Evolutionary conservation across 2,797 vertebrate genomes (phyloP).

Genomic region (Moxostoma hubbsi): DNA sequence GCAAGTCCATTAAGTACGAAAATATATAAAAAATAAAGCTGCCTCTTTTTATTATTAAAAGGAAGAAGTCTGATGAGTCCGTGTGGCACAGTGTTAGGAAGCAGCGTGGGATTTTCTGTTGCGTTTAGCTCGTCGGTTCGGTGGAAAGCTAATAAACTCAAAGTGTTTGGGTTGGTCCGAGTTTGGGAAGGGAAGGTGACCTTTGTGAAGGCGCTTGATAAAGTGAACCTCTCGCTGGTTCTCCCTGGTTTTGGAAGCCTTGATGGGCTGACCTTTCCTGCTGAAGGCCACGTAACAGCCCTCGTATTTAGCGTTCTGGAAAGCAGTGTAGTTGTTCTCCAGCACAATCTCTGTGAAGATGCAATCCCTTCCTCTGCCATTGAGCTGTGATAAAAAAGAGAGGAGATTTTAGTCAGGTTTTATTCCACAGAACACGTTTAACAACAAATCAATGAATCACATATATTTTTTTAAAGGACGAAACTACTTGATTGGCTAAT

Average conservation of each 20-base stretch:
- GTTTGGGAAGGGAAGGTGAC: conserved; percentile 87
- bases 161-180: conserved; percentile 85
- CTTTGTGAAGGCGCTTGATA: conserved; percentile 91
- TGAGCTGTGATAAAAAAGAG: conserved; percentile 72
- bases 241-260: conserved; percentile 86
- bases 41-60: conserved; percentile 64
- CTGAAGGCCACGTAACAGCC: conserved; percentile 92
- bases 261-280: conserved; percentile 84
- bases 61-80: conserved; percentile 60
- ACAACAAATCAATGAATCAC: not conserved
- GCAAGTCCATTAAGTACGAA: conserved; percentile 66
- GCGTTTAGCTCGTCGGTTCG: conserved; percentile 81
- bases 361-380: conserved; percentile 87
- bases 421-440: conserved; percentile 1
- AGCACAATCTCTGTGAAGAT: conserved; percentile 92
- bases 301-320: conserved; percentile 86
- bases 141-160: conserved; percentile 85
- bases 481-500: no score
- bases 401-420: not conserved
- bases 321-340: conserved; percentile 94
- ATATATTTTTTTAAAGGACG: not conserved
- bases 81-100: conserved; percentile 66
- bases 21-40: conserved; percentile 81
- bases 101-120: conserved; percentile 77
- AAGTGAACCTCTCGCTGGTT: conserved; percentile 93